A percentile compares a stretch with the other conserved stretches of the same genome.
phyloP scores from a whole-genome alignment of 2,113 vertebrate species.

The Engystomops pustulosus region DNA sequence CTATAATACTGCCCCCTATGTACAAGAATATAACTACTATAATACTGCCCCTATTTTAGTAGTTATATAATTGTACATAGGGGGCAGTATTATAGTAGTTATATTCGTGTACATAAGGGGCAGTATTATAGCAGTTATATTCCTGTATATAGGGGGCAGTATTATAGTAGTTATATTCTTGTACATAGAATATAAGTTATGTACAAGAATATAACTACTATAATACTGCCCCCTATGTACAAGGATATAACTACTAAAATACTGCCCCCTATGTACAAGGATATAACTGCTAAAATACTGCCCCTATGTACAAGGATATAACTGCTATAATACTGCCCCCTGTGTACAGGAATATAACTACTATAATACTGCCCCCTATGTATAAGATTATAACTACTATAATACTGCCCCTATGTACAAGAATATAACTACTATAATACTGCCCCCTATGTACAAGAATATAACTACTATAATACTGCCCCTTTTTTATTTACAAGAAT shows the following conservation, averaged over 20 bases:
- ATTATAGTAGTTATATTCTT: no score
- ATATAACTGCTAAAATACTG: neutral
- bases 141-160: no score
- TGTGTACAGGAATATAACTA: neutral
- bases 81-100: no score
- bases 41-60: neutral
- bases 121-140: no score
- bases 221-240: neutral
- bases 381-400: constrained; percentile 5
- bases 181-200: no score
- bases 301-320: neutral
- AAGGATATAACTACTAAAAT: no score
- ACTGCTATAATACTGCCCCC: neutral
- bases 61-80: no score
- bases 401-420: constrained; percentile 2
- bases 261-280: neutral
- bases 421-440: constrained; percentile 10
- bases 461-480: constrained; percentile 6
- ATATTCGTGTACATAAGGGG: no score
- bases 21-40: neutral
- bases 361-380: neutral
- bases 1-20: neutral
- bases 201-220: neutral
- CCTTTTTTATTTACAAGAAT: constrained; percentile 1
- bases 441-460: neutral